Base-by-base conservation (phyloP, 2,113 vertebrate genomes). In the Ia io region DNA sequence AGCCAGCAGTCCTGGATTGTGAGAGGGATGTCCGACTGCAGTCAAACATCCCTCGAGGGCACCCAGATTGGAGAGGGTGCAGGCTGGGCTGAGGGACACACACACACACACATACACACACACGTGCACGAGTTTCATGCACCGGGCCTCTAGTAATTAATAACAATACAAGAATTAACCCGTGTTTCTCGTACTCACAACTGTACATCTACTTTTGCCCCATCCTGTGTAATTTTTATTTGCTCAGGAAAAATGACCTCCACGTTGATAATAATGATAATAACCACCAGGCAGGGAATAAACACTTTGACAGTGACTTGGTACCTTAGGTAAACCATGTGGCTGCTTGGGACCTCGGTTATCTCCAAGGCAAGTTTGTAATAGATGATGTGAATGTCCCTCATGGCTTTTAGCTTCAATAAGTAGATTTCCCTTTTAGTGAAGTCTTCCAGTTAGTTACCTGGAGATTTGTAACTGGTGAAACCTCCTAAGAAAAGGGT, bases 331-430 rank as follows among this genome's bases (percentile, higher is more conserved):
- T n/a, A 28, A 44, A 44, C 40, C 30, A 11, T 0, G 12, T 17
- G 56, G 49, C 59, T 65, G 63, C n/a, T 51, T 23, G 28, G 32
- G 71, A 49, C 44, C 65, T 56, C 0, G 0, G 40, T 51, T 51
- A 51, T 76, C 76, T 47, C 42, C 6, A 40, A 44, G 42, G 28
- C 17, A 65, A 44, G 7, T 69, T 74, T 67, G 18, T 40, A 80
- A 35, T 77, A 85, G 74, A 51, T 9, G 5, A 40, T 35, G 51
- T 32, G 49, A 74, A 69, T 5, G 37, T 56, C 40, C 61, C 49
- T 89, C 53, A 3, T 11, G 22, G 25, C 61, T 65, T 89, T 70
- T 65, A 35, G 56, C 65, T 84, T 95, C 95, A 93, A 28, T 22
- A 79, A 83, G 40, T 42, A 83, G 7, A 30, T 44, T 49, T 56